Conservation (phyloP, 2,113 vertebrate genomes). For the Meriones unguiculatus region DNA sequence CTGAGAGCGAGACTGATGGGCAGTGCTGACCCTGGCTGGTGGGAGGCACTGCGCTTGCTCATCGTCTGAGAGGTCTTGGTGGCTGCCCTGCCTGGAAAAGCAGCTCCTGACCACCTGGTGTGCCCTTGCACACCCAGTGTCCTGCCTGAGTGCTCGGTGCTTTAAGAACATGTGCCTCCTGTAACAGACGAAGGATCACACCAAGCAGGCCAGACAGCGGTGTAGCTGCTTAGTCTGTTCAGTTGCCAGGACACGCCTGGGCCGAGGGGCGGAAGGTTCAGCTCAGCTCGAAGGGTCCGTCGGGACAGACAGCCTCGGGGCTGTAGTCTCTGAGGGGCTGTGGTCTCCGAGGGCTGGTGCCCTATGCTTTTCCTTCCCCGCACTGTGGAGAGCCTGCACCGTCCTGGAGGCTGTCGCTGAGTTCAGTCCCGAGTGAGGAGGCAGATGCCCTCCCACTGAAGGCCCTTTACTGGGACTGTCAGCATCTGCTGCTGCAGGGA, state of each 20-base stretch:
- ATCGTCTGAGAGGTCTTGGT: neutral
- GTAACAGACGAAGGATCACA: neutral
- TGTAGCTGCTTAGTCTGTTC: neutral
- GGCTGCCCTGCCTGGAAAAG: neutral
- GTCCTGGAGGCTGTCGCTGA: conserved; percentile 90
- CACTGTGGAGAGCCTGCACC: conserved; percentile 83
- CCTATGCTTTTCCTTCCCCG: conserved; percentile 58
- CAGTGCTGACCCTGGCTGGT: neutral
- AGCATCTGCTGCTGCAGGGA: conserved; percentile 88
- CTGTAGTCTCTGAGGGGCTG: rapidly evolving
- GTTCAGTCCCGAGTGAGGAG: conserved; percentile 92
- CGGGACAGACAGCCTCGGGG: neutral
- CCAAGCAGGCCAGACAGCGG: too few species aligned
- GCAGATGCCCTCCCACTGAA: conserved; percentile 87
- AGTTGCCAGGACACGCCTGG: neutral
- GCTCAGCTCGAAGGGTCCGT: neutral
- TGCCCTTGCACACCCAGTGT: neutral
- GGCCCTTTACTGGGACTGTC: conserved; percentile 91
- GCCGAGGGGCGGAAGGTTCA: neutral
- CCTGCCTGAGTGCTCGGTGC: neutral
- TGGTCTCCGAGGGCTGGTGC: neutral
- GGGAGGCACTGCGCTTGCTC: conserved; percentile 29
- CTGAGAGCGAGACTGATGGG: neutral
- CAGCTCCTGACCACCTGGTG: neutral
- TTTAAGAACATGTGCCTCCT: neutral